Conservation (phyloP, 2,888 invertebrate species). For the Amaurobius ferox region DNA sequence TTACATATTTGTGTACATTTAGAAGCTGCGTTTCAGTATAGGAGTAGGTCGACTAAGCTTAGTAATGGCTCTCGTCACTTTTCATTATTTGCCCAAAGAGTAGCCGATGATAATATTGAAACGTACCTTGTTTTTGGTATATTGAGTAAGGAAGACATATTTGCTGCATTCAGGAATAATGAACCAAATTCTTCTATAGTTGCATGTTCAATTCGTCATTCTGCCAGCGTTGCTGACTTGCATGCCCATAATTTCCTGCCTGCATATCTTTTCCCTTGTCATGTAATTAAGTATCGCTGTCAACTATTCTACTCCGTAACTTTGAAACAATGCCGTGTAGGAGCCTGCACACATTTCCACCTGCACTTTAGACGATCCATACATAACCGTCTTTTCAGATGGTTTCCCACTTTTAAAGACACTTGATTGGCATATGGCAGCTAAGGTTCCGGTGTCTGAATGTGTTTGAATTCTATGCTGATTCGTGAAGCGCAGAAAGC, state of each 20-base stretch:
- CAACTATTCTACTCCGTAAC: slow-evolving; percentile 27
- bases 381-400: slow-evolving; percentile 16
- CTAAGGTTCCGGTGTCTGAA: slow-evolving; percentile 11
- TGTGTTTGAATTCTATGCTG: slow-evolving; percentile 2
- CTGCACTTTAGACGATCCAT: slow-evolving; percentile 9
- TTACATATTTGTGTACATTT: no score
- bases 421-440: slow-evolving; percentile 9
- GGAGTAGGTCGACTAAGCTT: no score
- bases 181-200: slow-evolving; percentile 29
- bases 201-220: slow-evolving; percentile 50
- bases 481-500: background rate
- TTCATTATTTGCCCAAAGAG: no score
- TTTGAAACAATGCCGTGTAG: slow-evolving; percentile 15
- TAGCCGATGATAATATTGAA: no score
- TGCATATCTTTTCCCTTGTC: slow-evolving; percentile 55
- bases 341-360: slow-evolving; percentile 16
- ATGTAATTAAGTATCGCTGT: slow-evolving; percentile 60
- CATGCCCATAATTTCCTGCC: slow-evolving; percentile 59
- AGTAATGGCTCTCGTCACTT: no score
- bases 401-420: slow-evolving; percentile 6
- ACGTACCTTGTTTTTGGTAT: no score
- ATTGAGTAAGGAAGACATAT: background rate
- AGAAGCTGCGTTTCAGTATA: no score
- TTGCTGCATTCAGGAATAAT: background rate
- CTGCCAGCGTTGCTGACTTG: slow-evolving; percentile 42